phyloP scores from a whole-genome alignment of 2,113 vertebrate species.

The Sphyrna mokarran region DNA sequence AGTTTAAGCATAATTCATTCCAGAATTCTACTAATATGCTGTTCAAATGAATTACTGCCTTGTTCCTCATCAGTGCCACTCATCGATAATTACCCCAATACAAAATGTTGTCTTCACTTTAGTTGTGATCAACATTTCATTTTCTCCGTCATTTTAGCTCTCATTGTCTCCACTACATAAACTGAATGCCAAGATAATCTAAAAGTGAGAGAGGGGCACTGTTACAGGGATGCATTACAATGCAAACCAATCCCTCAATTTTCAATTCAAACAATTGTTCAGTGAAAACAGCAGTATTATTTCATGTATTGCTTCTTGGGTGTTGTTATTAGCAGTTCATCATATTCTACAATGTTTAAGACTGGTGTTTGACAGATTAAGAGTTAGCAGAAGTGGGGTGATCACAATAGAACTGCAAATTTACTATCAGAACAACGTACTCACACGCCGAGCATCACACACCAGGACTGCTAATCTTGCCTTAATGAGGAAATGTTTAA shows the following conservation, averaged over 20 bases:
- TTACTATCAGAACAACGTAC: not conserved
- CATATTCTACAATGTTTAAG: not conserved
- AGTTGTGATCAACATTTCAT: not conserved
- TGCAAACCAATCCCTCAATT: not conserved
- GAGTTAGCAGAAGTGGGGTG: not conserved
- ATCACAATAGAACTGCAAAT: not conserved
- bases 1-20: not conserved
- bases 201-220: not conserved
- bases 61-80: not conserved
- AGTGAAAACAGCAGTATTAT: no score
- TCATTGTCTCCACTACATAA: not conserved
- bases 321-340: not conserved
- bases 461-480: not conserved
- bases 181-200: not conserved
- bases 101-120: not conserved
- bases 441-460: not conserved
- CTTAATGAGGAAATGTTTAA: not conserved
- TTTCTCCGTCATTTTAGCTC: not conserved
- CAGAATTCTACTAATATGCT: not conserved
- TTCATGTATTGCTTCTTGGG: not conserved
- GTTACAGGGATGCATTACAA: not conserved
- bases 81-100: not conserved
- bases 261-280: not conserved
- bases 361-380: not conserved
- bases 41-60: not conserved